phyloP scores from a whole-genome alignment of 2,888 invertebrate species.

The Ryuthela nishihirai region DNA sequence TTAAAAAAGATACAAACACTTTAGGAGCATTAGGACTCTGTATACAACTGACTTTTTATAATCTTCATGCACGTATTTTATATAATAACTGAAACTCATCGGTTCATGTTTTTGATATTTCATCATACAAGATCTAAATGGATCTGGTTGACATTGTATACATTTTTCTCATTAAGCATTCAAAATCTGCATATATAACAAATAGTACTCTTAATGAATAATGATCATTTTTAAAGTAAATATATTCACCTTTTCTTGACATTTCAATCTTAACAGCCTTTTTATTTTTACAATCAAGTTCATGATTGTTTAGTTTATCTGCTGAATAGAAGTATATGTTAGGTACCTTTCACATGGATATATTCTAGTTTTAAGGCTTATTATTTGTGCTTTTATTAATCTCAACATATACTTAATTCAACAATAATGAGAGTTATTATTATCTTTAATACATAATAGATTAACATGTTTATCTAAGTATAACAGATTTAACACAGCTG shows the following conservation, averaged over 20 bases:
- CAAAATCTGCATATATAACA: background rate
- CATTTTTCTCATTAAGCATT: slow-evolving; percentile 3
- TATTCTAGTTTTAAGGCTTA: background rate
- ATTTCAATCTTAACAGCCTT: background rate
- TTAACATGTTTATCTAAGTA: background rate
- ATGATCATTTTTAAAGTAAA: background rate
- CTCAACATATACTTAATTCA: background rate
- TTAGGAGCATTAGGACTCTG: background rate
- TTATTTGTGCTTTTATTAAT: background rate
- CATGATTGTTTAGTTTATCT: background rate
- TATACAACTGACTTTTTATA: slow-evolving; percentile 1
- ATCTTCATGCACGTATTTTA: background rate
- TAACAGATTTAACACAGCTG: too few species aligned
- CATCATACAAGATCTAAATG: background rate
- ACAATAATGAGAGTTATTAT: background rate
- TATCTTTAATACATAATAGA: background rate
- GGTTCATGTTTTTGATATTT: slow-evolving; percentile 11
- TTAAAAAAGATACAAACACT: background rate
- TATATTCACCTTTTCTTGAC: background rate
- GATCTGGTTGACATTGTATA: background rate
- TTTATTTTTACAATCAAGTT: background rate
- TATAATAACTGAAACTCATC: slow-evolving; percentile 1
- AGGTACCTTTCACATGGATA: background rate
- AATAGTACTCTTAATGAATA: background rate
- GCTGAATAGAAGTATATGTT: background rate